These are phyloP conservation scores for Xenus cinereus DNA, from an alignment of 2,113 vertebrate species.

Conservation along the genomic window DNA sequence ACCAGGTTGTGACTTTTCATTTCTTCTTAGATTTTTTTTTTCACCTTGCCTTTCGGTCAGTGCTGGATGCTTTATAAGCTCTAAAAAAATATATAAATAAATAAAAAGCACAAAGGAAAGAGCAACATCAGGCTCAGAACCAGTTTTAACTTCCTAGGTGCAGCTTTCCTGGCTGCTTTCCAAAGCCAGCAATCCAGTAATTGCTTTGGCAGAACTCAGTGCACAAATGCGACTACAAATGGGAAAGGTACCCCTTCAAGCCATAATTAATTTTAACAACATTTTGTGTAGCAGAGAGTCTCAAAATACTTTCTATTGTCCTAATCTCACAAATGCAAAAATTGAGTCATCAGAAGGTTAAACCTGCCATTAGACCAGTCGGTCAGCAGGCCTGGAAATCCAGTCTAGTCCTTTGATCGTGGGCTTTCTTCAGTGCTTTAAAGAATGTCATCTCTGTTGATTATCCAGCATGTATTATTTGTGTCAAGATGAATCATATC, in stretches of 20 bases:
- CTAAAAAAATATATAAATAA: background rate
- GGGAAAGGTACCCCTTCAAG: background rate
- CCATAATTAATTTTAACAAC: background rate
- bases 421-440: background rate
- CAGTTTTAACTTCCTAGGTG: constrained; percentile 35
- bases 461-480: background rate
- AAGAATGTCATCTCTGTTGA: background rate
- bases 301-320: background rate
- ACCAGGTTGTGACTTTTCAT: background rate
- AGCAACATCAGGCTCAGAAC: background rate
- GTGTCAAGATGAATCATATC: background rate
- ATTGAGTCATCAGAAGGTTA: background rate
- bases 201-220: background rate
- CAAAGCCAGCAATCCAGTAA: constrained; percentile 22
- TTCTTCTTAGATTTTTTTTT: background rate
- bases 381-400: background rate
- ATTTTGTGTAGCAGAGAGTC: background rate
- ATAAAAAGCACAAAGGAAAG: background rate
- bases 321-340: background rate
- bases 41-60: background rate
- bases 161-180: constrained; percentile 28
- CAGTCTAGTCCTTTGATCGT: background rate
- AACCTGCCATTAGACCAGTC: background rate
- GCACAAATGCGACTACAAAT: background rate
- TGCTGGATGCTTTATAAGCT: background rate